Conservation (phyloP, 2,888 invertebrate species). For the Cordilura impudica region DNA sequence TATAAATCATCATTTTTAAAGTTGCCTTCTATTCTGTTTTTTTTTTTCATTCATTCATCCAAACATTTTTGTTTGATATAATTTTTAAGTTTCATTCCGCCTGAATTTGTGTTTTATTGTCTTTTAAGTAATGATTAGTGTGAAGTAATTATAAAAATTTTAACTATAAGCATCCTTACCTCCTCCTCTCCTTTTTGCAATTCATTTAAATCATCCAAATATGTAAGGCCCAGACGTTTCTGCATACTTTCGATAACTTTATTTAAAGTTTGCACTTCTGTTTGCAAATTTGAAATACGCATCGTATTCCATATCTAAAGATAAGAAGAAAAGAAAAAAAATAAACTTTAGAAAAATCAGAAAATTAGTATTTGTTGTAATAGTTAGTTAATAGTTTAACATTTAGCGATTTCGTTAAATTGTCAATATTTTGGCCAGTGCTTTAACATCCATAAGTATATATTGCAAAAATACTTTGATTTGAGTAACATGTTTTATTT, state of each 20-base stretch:
- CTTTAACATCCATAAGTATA: no score
- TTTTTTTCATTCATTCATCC: background rate
- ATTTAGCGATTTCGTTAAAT: no score
- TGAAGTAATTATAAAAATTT: constrained; percentile 3
- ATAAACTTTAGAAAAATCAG: no score
- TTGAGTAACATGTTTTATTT: no score
- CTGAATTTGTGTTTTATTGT: background rate
- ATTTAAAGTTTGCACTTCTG: constrained; percentile 71
- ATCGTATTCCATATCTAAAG: constrained; percentile 74
- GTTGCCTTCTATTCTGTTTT: background rate
- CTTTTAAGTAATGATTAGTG: background rate
- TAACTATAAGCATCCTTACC: constrained; percentile 69
- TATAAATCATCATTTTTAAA: constrained; percentile 5
- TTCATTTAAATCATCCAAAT: constrained; percentile 75
- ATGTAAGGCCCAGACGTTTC: constrained; percentile 73
- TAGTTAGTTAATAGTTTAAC: no score
- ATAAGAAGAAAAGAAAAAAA: constrained; percentile 22
- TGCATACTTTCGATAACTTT: constrained; percentile 72
- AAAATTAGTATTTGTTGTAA: no score
- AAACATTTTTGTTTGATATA: background rate
- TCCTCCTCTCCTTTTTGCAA: constrained; percentile 76
- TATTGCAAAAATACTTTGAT: no score
- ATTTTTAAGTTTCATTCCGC: background rate
- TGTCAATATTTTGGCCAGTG: no score
- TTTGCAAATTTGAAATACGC: constrained; percentile 71